Base-by-base conservation (phyloP, 37 sponge, comb jelly and placozoan species). In the Tethya wilhelma region DNA sequence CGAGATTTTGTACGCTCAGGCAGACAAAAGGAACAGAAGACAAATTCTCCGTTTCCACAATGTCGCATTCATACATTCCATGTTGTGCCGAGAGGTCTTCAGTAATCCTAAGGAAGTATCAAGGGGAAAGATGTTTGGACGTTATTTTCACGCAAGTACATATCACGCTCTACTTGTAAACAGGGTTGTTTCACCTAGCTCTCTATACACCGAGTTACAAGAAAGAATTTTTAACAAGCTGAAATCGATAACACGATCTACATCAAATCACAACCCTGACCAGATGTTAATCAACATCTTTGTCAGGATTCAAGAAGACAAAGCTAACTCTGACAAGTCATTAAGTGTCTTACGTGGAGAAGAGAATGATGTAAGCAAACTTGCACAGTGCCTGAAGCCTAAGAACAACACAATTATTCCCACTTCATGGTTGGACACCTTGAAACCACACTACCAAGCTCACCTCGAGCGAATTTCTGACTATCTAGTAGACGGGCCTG, bases 381-480 rank as follows among this genome's bases (percentile, higher is more conserved):
- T 71, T 37, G 71, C 49, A 4, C 19, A 6, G 6, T 7, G 5
- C 6, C 31, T 19, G 46, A 12, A 32, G 6, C n/a, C n/a, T 71
- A 3, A 3, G 28, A 20, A 6, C 17, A 71, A 77, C 31, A 63
- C 77, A 7, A 22, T 26, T 20, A 42, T 77, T 12, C 38, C 77
- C 19, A 4, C 29, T 42, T 38, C 60, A 4, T 40, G 43, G 63
- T 63, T 77, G 12, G 32, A 63, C 4, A 3, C 20, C 6, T 29
- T 26, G 44, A 29, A 25, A 2, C 19, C 26, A 23, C 30, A 26
- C 23, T 74, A 38, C 20, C 77, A 77, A 30, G 31, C 44, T 5
- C 77, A 77, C 39, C 28, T 77, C 43, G 77, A 77, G 40, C 14
- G 77, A 63, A 77, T 77, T 44, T 7, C 43, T 5, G 77, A 77